Evolutionary conservation across 2,113 vertebrate species (phyloP).

Genomic region (Oryzias curvinotus): DNA sequence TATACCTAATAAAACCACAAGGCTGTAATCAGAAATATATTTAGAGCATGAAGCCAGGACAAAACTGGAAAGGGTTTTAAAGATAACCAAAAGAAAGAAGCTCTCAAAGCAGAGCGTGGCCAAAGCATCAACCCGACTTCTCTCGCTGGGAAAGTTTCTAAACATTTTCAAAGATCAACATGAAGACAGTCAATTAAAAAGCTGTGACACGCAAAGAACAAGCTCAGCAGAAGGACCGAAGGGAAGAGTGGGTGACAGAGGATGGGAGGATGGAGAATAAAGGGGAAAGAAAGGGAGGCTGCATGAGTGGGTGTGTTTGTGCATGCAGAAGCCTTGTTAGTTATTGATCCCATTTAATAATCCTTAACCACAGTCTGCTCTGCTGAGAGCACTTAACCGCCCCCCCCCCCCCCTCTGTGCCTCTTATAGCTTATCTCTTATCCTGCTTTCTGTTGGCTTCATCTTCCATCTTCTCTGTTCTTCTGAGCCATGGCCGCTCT

Average conservation of each 20-base stretch:
- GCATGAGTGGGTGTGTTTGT: slow-evolving; percentile 10
- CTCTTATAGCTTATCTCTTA: slow-evolving; percentile 16
- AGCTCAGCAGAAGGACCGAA: not conserved
- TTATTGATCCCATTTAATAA: slow-evolving; percentile 80
- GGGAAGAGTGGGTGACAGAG: slow-evolving; percentile 4
- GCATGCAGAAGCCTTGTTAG: slow-evolving; percentile 62
- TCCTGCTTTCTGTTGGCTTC: slow-evolving; percentile 4
- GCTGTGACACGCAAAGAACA: not conserved
- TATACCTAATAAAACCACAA: no score
- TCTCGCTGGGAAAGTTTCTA: slow-evolving; percentile 4
- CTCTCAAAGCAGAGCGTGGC: no score
- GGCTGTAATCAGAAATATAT: no score
- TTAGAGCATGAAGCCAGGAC: no score
- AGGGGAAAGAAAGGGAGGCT: not conserved
- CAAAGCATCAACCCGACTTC: no score
- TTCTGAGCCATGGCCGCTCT: slow-evolving; percentile 11
- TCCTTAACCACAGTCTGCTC: slow-evolving; percentile 65
- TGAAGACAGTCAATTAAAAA: not conserved
- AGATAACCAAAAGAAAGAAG: no score
- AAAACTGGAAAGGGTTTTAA: no score
- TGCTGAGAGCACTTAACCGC: slow-evolving; percentile 70
- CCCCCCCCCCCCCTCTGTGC: slow-evolving; percentile 20
- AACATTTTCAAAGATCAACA: slow-evolving; percentile 23
- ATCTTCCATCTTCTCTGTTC: slow-evolving; percentile 8
- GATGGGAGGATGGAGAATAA: slow-evolving; percentile 5